Evolutionary conservation across 2,888 invertebrate genomes (phyloP), one percentile per base, ranked within the genome.

Genomic region (Exephanes ischioxanthus): DNA sequence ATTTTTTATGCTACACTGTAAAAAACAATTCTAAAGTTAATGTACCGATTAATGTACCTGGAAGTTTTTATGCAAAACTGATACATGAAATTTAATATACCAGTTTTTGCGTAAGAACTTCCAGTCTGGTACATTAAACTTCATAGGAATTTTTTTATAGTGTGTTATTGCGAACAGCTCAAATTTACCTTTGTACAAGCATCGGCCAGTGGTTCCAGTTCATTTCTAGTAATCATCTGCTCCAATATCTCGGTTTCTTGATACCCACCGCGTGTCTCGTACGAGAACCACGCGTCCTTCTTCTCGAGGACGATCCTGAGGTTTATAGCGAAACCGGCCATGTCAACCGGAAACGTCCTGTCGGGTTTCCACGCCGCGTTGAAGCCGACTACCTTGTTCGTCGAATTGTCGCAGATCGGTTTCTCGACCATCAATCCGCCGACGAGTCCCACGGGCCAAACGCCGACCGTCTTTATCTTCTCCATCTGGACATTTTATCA

Each of bases 281-380:
- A 97, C 0, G 97, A 97, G 94, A 99, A 98, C 86, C 95, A 94
- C 0, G 97, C 98, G 55, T 97, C 95, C 0, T 97, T 96, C 90
- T 96, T 96, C 22, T 96, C 95, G 4, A 97, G 94, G 67, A 98
- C 95, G 79, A 98, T 94, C 22, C 96, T 96, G 1, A 97, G 94
- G 92, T 98, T 98, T 58, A 99, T 97, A 7, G 97, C 98, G 92
- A 99, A 99, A 0, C 98, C 99, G 0, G 99, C 99, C 99, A 99
- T 99, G 92, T 99, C 99, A 53, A 99, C 96, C 0, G 99, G 99
- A 95, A 99, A 99, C 0, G 97, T 97, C 85, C 99, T 95, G 89
- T 98, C 97, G 0, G 98, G 97, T 91, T 97, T 97, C 98, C 98
- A 99, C 0, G 96, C 97, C 0, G 97, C 97, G 89, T 95, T 96